Evolutionary conservation across 2,888 invertebrate genomes (phyloP).

Genomic region (Acleris holmiana): DNA sequence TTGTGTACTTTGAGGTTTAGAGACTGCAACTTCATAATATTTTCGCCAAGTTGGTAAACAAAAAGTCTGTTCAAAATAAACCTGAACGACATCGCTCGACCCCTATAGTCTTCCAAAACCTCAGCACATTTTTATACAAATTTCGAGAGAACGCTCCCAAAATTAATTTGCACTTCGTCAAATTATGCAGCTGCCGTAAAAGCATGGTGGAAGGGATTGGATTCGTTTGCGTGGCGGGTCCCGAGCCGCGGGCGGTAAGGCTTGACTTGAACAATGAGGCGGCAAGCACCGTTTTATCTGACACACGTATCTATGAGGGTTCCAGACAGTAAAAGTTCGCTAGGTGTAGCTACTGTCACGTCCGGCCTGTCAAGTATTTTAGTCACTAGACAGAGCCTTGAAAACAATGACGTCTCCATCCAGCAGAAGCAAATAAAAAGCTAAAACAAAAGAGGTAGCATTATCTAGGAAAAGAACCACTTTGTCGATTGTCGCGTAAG

Average conservation of each 20-base stretch:
- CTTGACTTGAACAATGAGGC: slow-evolving; percentile 33
- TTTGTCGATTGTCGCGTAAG: not conserved
- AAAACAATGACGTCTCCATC: not conserved
- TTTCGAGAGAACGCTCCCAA: slow-evolving; percentile 14
- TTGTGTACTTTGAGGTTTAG: no score
- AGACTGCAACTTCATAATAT: no score
- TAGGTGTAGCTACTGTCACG: slow-evolving; percentile 24
- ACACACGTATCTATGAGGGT: slow-evolving; percentile 33
- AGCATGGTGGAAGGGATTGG: slow-evolving; percentile 3
- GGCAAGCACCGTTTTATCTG: slow-evolving; percentile 33
- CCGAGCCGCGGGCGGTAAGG: slow-evolving; percentile 7
- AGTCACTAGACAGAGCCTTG: not conserved
- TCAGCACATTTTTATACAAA: slow-evolving; percentile 29
- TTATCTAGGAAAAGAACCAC: slow-evolving; percentile 1
- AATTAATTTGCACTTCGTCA: slow-evolving; percentile 7
- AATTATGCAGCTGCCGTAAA: slow-evolving; percentile 23
- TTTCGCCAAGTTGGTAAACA: no score
- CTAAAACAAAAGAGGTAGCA: not conserved
- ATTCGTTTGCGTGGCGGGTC: slow-evolving; percentile 18
- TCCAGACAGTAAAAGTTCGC: slow-evolving; percentile 29
- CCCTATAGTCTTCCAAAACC: slow-evolving; percentile 12
- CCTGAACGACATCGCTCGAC: not conserved
- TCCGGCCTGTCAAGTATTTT: slow-evolving; percentile 30
- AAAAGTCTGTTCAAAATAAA: not conserved
- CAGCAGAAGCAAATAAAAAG: not conserved